phyloP scores from a whole-genome alignment of 2,888 invertebrate species.

The Cephalotes varians region DNA sequence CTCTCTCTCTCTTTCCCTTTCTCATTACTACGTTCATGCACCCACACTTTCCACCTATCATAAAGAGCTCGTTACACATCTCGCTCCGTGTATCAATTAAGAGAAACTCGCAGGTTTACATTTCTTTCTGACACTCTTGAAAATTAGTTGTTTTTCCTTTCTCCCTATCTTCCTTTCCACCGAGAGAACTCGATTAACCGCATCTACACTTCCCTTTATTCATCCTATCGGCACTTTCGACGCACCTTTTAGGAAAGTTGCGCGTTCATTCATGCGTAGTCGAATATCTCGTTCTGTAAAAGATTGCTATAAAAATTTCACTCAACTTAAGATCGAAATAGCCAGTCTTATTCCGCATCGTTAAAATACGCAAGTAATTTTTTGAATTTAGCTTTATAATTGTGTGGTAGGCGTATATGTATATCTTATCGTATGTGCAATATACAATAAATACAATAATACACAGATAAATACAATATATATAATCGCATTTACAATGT shows the following conservation, averaged over 20 bases:
- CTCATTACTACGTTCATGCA: slow-evolving; percentile 51
- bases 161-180: slow-evolving; percentile 8
- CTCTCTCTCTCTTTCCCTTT: slow-evolving; percentile 57
- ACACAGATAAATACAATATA: background rate
- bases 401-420: background rate
- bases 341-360: background rate
- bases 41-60: slow-evolving; percentile 55
- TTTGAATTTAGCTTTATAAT: background rate
- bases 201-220: slow-evolving; percentile 59
- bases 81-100: slow-evolving; percentile 26
- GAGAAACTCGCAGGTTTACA: slow-evolving; percentile 22
- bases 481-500: background rate
- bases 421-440: background rate
- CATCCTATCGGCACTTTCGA: slow-evolving; percentile 20
- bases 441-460: background rate
- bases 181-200: slow-evolving; percentile 58
- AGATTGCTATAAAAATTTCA: slow-evolving; percentile 20
- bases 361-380: background rate
- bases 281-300: background rate
- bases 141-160: slow-evolving; percentile 39
- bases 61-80: slow-evolving; percentile 33
- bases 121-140: slow-evolving; percentile 23
- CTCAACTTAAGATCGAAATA: background rate
- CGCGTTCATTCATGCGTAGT: slow-evolving; percentile 39
- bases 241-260: slow-evolving; percentile 41